Conservation (phyloP, 2,113 vertebrate species). For the Microcebus jonahi region DNA sequence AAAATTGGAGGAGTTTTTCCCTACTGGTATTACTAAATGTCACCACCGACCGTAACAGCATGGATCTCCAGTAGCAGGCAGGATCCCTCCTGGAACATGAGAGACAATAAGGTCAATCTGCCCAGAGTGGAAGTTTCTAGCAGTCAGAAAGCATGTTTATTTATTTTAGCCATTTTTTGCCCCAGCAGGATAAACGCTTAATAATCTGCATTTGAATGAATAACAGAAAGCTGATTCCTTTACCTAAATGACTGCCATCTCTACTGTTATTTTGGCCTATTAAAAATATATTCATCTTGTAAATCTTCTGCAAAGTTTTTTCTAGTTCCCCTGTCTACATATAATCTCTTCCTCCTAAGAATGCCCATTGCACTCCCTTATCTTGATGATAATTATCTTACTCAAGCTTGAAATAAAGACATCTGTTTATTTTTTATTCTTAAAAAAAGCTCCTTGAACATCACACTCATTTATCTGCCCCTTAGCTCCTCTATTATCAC, state of each 20-base stretch:
- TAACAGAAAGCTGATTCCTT: background rate
- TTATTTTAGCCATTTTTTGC: background rate
- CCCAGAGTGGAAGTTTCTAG: background rate
- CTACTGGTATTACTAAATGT: background rate
- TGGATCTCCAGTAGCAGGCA: background rate
- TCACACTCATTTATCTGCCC: background rate
- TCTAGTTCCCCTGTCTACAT: background rate
- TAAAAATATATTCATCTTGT: background rate
- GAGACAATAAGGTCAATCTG: background rate
- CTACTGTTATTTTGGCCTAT: background rate
- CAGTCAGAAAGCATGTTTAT: background rate
- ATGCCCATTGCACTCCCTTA: background rate
- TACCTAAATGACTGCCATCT: background rate
- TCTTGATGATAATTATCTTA: background rate
- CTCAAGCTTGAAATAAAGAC: constrained; percentile 12
- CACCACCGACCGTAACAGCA: background rate
- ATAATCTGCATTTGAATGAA: background rate
- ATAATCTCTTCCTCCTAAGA: background rate
- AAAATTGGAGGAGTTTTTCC: background rate
- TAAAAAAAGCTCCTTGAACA: background rate
- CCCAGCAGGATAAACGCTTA: background rate
- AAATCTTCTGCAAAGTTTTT: background rate
- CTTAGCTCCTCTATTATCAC: background rate
- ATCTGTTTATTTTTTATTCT: background rate
- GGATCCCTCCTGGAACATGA: background rate